Evolutionary conservation across 1,140 invertebrate genomes (phyloP), one percentile per base, ranked within the genome.

Genomic region (Trachelipus rathkii): DNA sequence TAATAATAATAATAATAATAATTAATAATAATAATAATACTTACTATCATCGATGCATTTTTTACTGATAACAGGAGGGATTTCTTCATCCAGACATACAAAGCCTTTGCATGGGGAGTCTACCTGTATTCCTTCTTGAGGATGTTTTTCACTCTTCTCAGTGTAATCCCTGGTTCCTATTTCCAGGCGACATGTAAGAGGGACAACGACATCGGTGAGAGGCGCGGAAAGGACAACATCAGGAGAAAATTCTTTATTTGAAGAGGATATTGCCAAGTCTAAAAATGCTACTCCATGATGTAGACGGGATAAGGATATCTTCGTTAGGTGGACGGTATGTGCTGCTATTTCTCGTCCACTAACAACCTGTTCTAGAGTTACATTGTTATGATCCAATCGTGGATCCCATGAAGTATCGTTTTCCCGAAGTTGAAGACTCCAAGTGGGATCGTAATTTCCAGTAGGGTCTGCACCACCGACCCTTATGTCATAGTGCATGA

Each of bases 401-500:
- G 79, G 79, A 44, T 81, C 79, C 53, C 73, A 81, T 0, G 69
- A 46, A 10, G 24, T 43, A 72, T 81, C 79, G 5, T 74, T 69
- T 44, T 81, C 79, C 10, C 77, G 74, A 44, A 81, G 77, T 21
- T 74, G 46, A 11, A 81, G 74, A 72, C 72, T 78, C 79, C 79
- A 81, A 8, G 53, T 50, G 8, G 77, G 79, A 44, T 76, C 79
- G 66, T 19, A 45, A 72, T 66, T 19, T 60, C 50, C 50, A 13
- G 50, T 23, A 15, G 73, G 73, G 13, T 60, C 75, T 72, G 19
- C 67, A 10, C 84, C 83, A 8, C 82, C 73, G 10, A 87, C 73
- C 70, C 83, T 86, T 23, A 95, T 88, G 84, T 95, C 93, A 82
- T 94, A 96, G 83, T 95, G 91, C 0, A 95, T 84, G 79, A 90